Base-by-base conservation (phyloP, 2,888 invertebrate species). In the Zygothrica quintamaculata region DNA sequence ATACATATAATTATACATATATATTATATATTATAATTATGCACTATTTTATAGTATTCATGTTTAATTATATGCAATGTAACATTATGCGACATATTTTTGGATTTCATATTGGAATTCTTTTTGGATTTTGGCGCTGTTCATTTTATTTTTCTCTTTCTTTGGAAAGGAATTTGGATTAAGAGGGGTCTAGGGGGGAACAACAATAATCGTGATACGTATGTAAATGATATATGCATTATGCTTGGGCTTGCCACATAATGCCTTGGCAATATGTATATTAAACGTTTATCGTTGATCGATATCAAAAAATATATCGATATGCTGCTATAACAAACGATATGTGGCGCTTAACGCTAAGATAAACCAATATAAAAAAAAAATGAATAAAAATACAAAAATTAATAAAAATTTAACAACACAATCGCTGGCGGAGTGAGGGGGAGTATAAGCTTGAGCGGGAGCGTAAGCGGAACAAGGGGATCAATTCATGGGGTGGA, bases 31-130 rank as follows among this genome's bases (percentile, higher is more conserved):
- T n/a, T n/a, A n/a, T n/a, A n/a, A n/a, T 85, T 80, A 85, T 77
- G 84, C 79, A 86, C 84, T 88, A 87, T 88, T 87, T 88, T 79
- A 88, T 88, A 87, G 87, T 87, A 81, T 88, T 84, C 76, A 74
- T 77, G 76, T 85, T 78, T 74, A 69, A 67, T 78, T 57, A 52
- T 62, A 78, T 81, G 76, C 75, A 71, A 87, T 84, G 72, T 77
- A 86, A 88, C 87, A 88, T 81, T 84, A 78, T 78, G 84, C 71
- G 77, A 74, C 76, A 66, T 62, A 55, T 68, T 62, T 44, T 8
- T 37, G 29, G 22, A n/a, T n/a, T n/a, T n/a, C n/a, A n/a, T n/a
- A n/a, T n/a, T n/a, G n/a, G n/a, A n/a, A n/a, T n/a, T n/a, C n/a
- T 34, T 34, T 39, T 43, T 33, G 36, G 16, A 18, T 53, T 57